These are phyloP conservation scores for Nyctibius bracteatus DNA, from an alignment of 2,113 vertebrate species.

Conservation along the genomic window DNA sequence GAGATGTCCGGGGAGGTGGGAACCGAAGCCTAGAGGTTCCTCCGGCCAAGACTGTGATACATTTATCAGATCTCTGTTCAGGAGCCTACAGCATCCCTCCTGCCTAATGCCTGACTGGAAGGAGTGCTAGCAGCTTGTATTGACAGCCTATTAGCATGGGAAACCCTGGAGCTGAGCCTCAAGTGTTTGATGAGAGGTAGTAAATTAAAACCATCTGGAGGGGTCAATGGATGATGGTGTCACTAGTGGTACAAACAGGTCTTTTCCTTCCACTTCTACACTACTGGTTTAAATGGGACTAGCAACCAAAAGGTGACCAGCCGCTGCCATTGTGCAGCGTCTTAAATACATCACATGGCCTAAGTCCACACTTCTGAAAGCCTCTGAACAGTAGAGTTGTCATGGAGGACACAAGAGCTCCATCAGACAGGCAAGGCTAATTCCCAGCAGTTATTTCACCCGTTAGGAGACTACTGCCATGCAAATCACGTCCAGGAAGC, in stretches of 20 bases:
- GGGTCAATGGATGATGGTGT: neutral
- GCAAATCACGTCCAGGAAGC: neutral
- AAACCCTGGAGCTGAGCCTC: neutral
- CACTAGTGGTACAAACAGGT: neutral
- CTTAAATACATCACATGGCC: neutral
- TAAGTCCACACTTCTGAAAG: neutral
- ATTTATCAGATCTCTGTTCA: neutral
- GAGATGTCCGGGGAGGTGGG: neutral
- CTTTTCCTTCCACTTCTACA: neutral
- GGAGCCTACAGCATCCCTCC: neutral
- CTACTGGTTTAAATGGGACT: neutral
- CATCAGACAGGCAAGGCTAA: neutral
- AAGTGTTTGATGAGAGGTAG: neutral
- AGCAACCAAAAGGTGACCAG: neutral
- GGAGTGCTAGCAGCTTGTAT: neutral
- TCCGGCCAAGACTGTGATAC: neutral
- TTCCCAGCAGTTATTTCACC: neutral
- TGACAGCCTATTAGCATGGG: neutral
- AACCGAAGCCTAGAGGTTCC: neutral
- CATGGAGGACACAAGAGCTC: neutral
- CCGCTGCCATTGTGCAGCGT: neutral
- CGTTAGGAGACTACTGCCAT: neutral
- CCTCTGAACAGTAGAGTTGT: neutral
- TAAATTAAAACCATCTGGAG: neutral
- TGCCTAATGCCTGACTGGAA: neutral